Conservation (phyloP, 2,888 invertebrate genomes). For the Iselma pallidipennis region DNA sequence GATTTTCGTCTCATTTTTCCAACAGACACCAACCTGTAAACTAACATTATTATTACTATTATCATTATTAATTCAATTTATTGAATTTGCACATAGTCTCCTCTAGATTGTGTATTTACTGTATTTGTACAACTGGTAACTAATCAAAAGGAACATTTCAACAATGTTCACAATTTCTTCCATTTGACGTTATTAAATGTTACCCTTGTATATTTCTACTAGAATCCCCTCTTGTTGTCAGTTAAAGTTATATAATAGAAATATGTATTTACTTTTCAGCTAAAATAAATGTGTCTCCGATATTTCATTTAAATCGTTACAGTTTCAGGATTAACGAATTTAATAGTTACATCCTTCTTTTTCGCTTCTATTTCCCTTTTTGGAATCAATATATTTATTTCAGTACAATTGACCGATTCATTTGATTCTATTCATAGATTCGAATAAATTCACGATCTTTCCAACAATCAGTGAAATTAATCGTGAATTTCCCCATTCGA, state of each 20-base stretch:
- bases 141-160: neutral
- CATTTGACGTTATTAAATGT: neutral
- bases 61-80: neutral
- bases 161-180: neutral
- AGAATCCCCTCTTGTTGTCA: neutral
- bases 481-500: neutral
- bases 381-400: neutral
- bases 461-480: neutral
- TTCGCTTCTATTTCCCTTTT: neutral
- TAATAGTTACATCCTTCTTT: too few relatives aligned
- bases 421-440: neutral
- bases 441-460: neutral
- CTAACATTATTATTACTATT: conserved; percentile 12
- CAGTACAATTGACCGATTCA: neutral
- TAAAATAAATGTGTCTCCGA: neutral
- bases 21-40: conserved; percentile 32
- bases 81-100: neutral
- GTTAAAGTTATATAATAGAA: neutral
- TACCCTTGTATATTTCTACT: conserved; percentile 3
- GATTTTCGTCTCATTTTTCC: conserved; percentile 39
- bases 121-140: neutral
- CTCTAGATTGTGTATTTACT: neutral
- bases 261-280: neutral
- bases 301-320: neutral
- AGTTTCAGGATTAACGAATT: neutral